Base-by-base conservation (phyloP, 1,140 invertebrate genomes). In the Phymorhynchus buccinoides region DNA sequence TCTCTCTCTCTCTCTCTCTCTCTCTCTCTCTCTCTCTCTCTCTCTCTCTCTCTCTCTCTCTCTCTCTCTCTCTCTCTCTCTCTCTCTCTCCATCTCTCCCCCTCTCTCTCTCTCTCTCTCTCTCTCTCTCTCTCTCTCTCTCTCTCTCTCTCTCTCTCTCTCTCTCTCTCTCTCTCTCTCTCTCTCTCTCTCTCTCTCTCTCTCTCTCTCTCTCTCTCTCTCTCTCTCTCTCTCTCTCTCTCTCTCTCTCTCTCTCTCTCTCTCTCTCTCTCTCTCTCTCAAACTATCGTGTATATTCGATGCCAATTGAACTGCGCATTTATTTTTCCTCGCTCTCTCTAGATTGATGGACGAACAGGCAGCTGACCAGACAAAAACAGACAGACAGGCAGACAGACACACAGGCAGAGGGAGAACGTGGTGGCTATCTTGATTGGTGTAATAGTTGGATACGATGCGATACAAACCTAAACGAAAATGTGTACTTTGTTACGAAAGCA, bases 81-180 rank as follows among this genome's bases (percentile, higher is more conserved):
- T n/a, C n/a, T n/a, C n/a, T n/a, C n/a, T n/a, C n/a, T n/a, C n/a
- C n/a, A n/a, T n/a, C n/a, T n/a, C n/a, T n/a, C n/a, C n/a, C n/a
- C n/a, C n/a, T n/a, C n/a, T 82, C 30, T 82, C 14, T 56, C 16
- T 82, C 48, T 82, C 30, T 82, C n/a, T 82, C 30, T 62, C 48
- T 82, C 78, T 80, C 41, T 80, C 78, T 80, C 27, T 41, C 16
- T 4, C n/a, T 39, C 32, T 7, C 9, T 12, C 32, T 41, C 32
- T 75, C 32, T 75, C 32, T 14, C 32, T 41, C 32, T 41, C 32
- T 41, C 9, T 14, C 48, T 82, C 48, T 82, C 48, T 62, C 48
- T 82, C n/a, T 82, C 14, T 82, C 48, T 66, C 48, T 66, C 80
- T 66, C 80, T 82, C 80, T 82, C 80, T 82, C 80, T 82, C 80